Percentiles rank a stretch among this genome's conserved stretches.
phyloP scores from a whole-genome alignment of 2,797 vertebrate species.

The Graptemys geographica region DNA sequence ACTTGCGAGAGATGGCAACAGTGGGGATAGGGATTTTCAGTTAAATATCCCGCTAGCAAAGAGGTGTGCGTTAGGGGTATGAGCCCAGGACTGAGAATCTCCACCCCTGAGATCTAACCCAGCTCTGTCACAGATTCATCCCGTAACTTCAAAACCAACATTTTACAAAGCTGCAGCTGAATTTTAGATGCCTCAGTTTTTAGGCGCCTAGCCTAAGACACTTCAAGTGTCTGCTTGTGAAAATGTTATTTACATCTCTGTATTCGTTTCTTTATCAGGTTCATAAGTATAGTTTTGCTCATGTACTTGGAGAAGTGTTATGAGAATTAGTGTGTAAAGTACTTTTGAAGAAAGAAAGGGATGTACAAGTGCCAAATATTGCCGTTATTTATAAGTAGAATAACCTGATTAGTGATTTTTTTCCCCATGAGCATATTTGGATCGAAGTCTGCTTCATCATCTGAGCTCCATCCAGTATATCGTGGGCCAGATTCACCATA shows the following conservation, averaged over 20 bases:
- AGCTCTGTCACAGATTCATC: not conserved
- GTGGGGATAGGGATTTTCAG: slow-evolving; percentile 52
- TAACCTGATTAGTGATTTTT: not conserved
- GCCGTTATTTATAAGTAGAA: not conserved
- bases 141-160: not conserved
- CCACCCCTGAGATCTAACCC: too few species aligned
- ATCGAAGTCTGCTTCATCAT: not conserved
- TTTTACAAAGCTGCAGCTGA: not conserved
- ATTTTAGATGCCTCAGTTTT: not conserved
- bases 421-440: not conserved
- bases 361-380: not conserved
- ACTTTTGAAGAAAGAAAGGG: not conserved
- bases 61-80: too few species aligned
- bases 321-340: not conserved
- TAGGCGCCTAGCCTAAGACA: not conserved
- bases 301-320: not conserved
- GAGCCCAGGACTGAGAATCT: too few species aligned
- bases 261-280: not conserved
- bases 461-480: too few species aligned
- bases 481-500: too few species aligned
- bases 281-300: too few species aligned
- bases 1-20: not conserved
- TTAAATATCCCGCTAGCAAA: not conserved
- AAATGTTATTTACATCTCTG: not conserved
- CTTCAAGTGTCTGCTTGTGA: not conserved